phyloP scores from a whole-genome alignment of 2,797 vertebrate genomes.

The Rhadinocentrus ornatus region DNA sequence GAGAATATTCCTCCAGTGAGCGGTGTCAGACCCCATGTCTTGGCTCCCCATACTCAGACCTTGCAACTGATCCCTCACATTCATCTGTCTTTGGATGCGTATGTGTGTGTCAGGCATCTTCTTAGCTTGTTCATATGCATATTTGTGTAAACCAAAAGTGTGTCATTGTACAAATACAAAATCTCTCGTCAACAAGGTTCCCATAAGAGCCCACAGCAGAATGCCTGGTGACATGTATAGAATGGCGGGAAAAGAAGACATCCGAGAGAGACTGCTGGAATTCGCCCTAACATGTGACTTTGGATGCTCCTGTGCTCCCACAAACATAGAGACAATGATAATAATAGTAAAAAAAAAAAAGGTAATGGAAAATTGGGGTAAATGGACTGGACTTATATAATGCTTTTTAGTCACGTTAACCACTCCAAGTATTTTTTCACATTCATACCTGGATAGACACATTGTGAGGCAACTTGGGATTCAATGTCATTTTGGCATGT shows the following conservation, averaged over 20 bases:
- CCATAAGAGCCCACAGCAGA: conserved; percentile 57
- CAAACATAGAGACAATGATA: conserved; percentile 17
- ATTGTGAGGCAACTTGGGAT: too few species aligned
- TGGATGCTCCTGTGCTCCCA: conserved; percentile 46
- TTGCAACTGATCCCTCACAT: conserved; percentile 54
- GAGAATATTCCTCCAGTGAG: conserved; percentile 72
- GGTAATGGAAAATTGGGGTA: conserved; percentile 41
- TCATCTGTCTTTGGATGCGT: conserved; percentile 49
- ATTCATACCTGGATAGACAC: too few species aligned
- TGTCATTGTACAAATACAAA: conserved; percentile 65
- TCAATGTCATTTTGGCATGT: too few species aligned
- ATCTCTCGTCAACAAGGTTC: conserved; percentile 69
- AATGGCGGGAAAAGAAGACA: conserved; percentile 79
- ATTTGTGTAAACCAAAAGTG: conserved; percentile 49
- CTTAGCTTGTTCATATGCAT: conserved; percentile 25
- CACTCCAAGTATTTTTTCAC: too few species aligned
- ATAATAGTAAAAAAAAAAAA: background rate
- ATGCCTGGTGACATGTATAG: conserved; percentile 77
- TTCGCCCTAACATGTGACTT: conserved; percentile 62
- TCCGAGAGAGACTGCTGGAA: conserved; percentile 67
- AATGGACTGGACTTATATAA: too few species aligned
- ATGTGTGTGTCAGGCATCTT: conserved; percentile 27
- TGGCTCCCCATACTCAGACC: conserved; percentile 33
- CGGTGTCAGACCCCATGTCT: conserved; percentile 63
- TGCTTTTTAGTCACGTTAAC: too few species aligned